Evolutionary conservation across 2,797 vertebrate genomes (phyloP).

Genomic region (Okamejei kenojei): DNA sequence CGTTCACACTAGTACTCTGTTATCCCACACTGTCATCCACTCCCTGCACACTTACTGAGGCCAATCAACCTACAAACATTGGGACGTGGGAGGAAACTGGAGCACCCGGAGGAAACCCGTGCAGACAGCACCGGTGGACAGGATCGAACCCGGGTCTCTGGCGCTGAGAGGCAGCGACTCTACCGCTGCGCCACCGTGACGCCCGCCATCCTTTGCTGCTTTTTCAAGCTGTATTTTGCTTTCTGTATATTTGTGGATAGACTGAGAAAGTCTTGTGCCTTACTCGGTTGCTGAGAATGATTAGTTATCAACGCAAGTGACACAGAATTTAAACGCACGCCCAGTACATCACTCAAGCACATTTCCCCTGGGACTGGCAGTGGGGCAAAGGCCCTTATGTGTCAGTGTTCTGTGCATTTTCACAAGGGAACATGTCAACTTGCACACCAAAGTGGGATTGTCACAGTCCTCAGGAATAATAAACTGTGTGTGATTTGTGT

Average conservation of each 20-base stretch:
- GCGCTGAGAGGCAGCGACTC: no score
- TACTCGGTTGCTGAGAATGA: background rate
- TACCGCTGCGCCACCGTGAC: no score
- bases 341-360: background rate
- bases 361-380: background rate
- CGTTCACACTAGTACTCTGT: no score
- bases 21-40: no score
- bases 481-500: background rate
- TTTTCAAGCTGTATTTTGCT: background rate
- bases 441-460: constrained; percentile 25
- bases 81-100: no score
- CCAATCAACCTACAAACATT: no score
- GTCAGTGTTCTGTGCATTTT: background rate
- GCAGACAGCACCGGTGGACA: no score
- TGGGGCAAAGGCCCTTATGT: background rate
- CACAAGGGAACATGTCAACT: constrained; percentile 29
- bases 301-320: background rate
- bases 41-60: no score
- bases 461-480: background rate
- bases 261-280: background rate
- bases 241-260: background rate
- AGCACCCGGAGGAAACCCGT: no score
- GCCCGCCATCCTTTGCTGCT: background rate
- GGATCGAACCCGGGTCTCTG: no score
- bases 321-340: background rate